Evolutionary conservation across 1,140 invertebrate species (phyloP).

Genomic region (Zaprionus lachaisei): DNA sequence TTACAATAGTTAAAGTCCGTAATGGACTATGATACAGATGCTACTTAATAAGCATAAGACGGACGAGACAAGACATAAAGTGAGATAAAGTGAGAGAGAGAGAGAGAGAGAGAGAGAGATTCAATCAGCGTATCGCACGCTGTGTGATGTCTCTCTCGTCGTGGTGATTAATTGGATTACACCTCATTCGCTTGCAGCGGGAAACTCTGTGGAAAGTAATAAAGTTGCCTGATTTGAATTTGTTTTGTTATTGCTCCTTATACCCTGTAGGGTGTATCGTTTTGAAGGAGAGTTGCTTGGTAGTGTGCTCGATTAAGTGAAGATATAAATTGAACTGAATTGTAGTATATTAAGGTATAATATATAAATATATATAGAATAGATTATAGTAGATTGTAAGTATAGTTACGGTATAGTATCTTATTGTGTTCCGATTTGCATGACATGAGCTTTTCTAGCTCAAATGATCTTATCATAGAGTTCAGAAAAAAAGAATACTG

Average conservation of each 20-base stretch:
- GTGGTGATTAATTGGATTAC: constrained; percentile 11
- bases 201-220: constrained; percentile 1
- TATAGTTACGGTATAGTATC: too few relatives aligned
- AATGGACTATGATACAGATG: constrained; percentile 26
- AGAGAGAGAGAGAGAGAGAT: not conserved
- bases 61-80: not conserved
- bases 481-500: not conserved
- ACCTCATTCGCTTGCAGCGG: not conserved
- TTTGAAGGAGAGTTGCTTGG: not conserved
- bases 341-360: too few relatives aligned
- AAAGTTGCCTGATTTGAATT: not conserved
- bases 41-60: constrained; percentile 21
- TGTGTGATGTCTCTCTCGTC: not conserved
- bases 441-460: too few relatives aligned
- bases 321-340: too few relatives aligned
- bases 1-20: constrained; percentile 8
- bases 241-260: not conserved
- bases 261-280: not conserved
- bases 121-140: constrained; percentile 2
- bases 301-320: too few relatives aligned
- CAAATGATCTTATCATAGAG: not conserved
- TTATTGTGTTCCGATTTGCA: too few relatives aligned
- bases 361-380: too few relatives aligned
- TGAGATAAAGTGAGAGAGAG: not conserved
- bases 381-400: too few relatives aligned